Evolutionary conservation across 2,797 vertebrate species (phyloP), one percentile per base, ranked within the genome.

Genomic region (Microctenopoma steveboyesi): DNA sequence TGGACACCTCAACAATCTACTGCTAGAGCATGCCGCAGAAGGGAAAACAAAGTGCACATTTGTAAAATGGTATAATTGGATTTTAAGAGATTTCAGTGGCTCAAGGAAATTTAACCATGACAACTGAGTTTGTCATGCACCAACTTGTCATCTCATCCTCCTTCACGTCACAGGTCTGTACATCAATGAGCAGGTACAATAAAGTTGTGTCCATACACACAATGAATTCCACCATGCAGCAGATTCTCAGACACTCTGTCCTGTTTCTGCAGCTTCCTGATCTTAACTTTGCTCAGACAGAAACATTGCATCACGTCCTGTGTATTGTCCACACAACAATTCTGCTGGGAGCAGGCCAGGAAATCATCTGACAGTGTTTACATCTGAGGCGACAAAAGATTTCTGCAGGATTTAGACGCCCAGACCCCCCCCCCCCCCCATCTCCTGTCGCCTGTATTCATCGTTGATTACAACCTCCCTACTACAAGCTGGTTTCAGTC

Each of bases 331-430:
- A 25, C 22, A 13, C 48, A 46, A 28, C 55, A 45, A 50, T 30
- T 13, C 72, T 33, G 16, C 69, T 30, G 35, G 4, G 15, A 54
- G 58, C 73, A 61, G 65, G 50, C 73, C 53, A 8, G 30, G 25
- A 52, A 49, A 67, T 33, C 45, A 4, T 50, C 47, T 54, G 5
- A 40, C 68, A 54, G 62, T 58, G 72, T 79, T 83, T 59, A 75
- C 51, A 22, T 15, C 27, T 3, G 1, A 69, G 56, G 47, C 30
- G 5, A 0, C 40, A 27, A 33, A 59, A 6, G 3, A 47, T 52
- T 54, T 51, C 61, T 54, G 18, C 43, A 43, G 50, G 37, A 58
- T 12, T 74, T 59, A 85, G 64, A 54, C 45, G 39, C 46, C 16
- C 18, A 18, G 18, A 18, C 18, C 18, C 18, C 18, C 18, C 1